A percentile compares a stretch with the other conserved stretches of the same genome.
These are phyloP conservation scores for Cryptocephalus primarius DNA, from an alignment of 2,888 invertebrate genomes.

Conservation along the genomic window DNA sequence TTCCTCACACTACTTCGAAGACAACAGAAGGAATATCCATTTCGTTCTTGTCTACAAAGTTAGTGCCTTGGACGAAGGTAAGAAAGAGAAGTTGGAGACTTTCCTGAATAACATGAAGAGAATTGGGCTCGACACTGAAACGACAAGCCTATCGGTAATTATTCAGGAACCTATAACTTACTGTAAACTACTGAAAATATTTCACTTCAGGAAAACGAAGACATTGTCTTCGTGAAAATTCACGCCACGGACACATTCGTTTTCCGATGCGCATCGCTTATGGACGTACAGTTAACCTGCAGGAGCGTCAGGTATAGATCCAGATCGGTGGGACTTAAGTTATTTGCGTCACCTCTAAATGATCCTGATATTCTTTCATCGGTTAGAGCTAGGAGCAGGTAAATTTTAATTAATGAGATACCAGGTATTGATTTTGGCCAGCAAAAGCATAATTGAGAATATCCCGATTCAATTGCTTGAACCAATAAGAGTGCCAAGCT, in stretches of 20 bases:
- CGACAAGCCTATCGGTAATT: neutral
- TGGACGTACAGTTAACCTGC: neutral
- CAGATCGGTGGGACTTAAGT: neutral
- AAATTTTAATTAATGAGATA: too few relatives aligned
- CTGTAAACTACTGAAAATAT: too few relatives aligned
- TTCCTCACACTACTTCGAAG: too few relatives aligned
- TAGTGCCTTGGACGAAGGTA: neutral
- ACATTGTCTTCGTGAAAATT: neutral
- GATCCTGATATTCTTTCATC: neutral
- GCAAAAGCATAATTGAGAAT: too few relatives aligned
- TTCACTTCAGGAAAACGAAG: neutral
- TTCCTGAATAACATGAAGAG: neutral
- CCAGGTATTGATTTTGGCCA: too few relatives aligned
- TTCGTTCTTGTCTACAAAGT: neutral
- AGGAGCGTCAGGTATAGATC: neutral
- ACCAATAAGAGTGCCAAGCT: too few relatives aligned
- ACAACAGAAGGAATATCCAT: too few relatives aligned
- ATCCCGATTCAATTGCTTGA: too few relatives aligned
- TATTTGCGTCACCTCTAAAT: neutral
- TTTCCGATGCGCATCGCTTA: neutral
- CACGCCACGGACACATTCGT: neutral
- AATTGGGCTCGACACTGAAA: neutral
- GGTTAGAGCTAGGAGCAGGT: neutral
- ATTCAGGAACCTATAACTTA: too few relatives aligned
- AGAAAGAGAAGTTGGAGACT: neutral